Base-by-base conservation (phyloP, 2,797 vertebrate genomes). In the Gymnoscopelus microlampas region DNA sequence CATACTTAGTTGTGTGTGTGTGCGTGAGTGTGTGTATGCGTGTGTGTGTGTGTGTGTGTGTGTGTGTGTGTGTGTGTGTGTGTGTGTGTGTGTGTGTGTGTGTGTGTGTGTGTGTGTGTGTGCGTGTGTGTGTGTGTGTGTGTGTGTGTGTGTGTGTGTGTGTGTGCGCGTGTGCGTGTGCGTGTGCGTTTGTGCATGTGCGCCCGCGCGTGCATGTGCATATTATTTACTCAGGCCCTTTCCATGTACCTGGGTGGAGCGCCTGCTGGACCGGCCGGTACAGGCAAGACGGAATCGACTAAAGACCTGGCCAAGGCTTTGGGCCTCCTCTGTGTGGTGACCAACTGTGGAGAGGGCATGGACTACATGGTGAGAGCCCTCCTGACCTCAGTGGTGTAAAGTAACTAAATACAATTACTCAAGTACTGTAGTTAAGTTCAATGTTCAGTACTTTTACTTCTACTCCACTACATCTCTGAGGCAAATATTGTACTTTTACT, bases 341-440 rank as follows among this genome's bases (percentile, higher is more conserved):
- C 98, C 75, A 99, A 99, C 92, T 99, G 98, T 0, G 96, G 97
- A 5, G 98, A 99, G 87, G 97, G 97, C 89, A 99, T 99, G 98
- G 98, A 99, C 86, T 97, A 94, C 92, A 96, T 96, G 91, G 98
- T 99, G 91, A 91, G 93, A 68, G 54, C 50, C 58, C 24, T 9
- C 14, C 26, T 24, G 2, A 24, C 15, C 19, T 19, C 19, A 19
- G 19, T 19, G 19, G 19, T 19, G 19, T 19, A 19, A 19, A 19
- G 19, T 32, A 32, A 32, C 5, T 32, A 3, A 32, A 32, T 5
- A 32, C 29, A 19, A 1, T 19, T 19, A 19, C 19, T 19, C 1
- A 19, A 19, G 19, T 19, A 19, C 19, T 19, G 19, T 19, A 19
- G 1, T 19, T 19, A 19, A 19, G 19, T 19, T 1, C 19, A 19